A percentile compares a stretch with the other conserved stretches of the same genome.
Conservation (phyloP, 2,888 invertebrate genomes). For the Chrysomela aeneicollis region DNA sequence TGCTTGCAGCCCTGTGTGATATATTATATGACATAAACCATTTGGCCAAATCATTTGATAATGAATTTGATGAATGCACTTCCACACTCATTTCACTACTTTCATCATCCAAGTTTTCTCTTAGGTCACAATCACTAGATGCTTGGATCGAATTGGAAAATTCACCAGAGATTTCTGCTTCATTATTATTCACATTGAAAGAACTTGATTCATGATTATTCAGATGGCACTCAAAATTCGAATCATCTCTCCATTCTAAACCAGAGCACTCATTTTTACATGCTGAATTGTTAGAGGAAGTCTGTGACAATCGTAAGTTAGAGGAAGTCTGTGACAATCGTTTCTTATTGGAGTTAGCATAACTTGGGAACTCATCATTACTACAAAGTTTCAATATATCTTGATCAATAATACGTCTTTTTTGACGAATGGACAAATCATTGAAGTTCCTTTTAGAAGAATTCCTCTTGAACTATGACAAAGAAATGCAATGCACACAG, state of each 20-base stretch:
- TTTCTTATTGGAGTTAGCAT: constrained; percentile 20
- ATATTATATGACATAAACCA: constrained; percentile 16
- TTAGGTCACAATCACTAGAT: constrained; percentile 14
- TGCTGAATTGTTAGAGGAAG: not conserved
- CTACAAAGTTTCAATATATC: constrained; percentile 14
- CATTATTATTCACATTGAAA: not conserved
- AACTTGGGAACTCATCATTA: constrained; percentile 17
- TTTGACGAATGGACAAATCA: constrained; percentile 11
- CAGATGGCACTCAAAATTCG: constrained; percentile 1
- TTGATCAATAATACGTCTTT: constrained; percentile 17
- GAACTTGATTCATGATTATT: not conserved
- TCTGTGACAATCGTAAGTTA: no score
- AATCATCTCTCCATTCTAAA: not conserved
- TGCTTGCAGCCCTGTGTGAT: constrained; percentile 16
- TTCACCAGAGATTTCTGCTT: constrained; percentile 6
- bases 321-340: constrained; percentile 7
- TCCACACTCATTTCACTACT: constrained; percentile 17
- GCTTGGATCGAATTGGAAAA: constrained; percentile 8
- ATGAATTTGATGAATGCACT: constrained; percentile 10
- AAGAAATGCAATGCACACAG: constrained; percentile 11
- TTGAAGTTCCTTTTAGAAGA: constrained; percentile 15
- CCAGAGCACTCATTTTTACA: constrained; percentile 10
- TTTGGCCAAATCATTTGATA: constrained; percentile 8
- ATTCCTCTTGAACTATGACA: constrained; percentile 10
- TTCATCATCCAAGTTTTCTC: constrained; percentile 13